phyloP scores from a whole-genome alignment of 2,888 invertebrate species.

The Drosophila recens region DNA sequence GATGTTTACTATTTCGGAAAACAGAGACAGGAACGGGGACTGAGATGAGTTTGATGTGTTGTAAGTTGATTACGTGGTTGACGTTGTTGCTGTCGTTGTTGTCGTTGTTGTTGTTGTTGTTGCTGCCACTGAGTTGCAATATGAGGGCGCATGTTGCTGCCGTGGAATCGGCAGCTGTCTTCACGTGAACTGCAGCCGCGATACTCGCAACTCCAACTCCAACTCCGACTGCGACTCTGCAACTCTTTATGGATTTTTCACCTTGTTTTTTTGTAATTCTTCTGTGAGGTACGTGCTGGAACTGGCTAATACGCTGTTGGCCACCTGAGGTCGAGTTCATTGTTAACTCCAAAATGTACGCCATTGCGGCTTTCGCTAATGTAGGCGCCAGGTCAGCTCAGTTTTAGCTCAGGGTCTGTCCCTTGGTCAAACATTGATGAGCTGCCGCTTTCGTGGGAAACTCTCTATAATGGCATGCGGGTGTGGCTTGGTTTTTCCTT shows the following conservation, averaged over 20 bases:
- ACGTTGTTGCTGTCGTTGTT: conserved; percentile 60
- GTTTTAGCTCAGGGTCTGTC: conserved; percentile 29
- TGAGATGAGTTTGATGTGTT: conserved; percentile 45
- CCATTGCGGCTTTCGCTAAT: conserved; percentile 46
- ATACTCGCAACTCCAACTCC: conserved; percentile 39
- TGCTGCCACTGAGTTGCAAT: conserved; percentile 64
- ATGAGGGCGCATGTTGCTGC: conserved; percentile 73
- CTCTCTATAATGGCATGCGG: conserved; percentile 82
- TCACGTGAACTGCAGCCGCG: conserved; percentile 65
- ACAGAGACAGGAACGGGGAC: too few relatives aligned
- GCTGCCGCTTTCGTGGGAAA: conserved; percentile 78
- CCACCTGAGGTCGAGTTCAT: conserved; percentile 45
- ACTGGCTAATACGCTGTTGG: conserved; percentile 61
- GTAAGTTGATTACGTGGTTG: conserved; percentile 82
- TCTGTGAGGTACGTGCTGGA: conserved; percentile 70
- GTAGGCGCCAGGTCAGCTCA: conserved; percentile 57
- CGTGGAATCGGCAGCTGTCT: conserved; percentile 65
- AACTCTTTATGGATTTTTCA: conserved; percentile 64
- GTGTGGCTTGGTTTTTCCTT: conserved; percentile 80
- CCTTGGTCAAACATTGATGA: conserved; percentile 56
- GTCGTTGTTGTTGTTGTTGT: conserved; percentile 37
- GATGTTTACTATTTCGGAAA: conserved; percentile 57
- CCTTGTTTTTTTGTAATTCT: conserved; percentile 45
- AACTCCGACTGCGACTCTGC: conserved; percentile 10
- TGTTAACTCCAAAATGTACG: conserved; percentile 29